Evolutionary conservation across 2,113 vertebrate species (phyloP).

Genomic region (Emydura subglobosa): DNA sequence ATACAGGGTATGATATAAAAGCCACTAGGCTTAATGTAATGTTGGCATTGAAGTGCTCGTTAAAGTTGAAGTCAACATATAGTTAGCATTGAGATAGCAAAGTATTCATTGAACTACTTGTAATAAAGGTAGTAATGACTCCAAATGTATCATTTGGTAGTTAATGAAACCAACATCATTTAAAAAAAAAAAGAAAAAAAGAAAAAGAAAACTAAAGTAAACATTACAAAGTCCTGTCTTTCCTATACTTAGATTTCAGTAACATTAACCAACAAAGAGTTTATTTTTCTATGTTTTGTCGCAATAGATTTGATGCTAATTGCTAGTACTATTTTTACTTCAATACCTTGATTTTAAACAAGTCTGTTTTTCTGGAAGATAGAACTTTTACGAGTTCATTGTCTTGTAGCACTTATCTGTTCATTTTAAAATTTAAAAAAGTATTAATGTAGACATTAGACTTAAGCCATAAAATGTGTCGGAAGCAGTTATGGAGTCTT

Average conservation of each 20-base stretch:
- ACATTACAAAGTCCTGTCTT: not conserved
- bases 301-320: not conserved
- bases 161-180: too few species aligned
- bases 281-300: not conserved
- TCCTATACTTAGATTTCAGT: too few species aligned
- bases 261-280: not conserved
- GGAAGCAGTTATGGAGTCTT: not conserved
- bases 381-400: fast-evolving
- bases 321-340: not conserved
- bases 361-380: fast-evolving
- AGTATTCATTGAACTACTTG: too few species aligned
- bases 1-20: not conserved
- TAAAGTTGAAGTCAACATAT: too few species aligned
- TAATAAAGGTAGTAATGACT: not conserved
- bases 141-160: too few species aligned
- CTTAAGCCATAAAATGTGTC: not conserved
- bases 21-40: not conserved
- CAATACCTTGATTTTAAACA: not conserved
- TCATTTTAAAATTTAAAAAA: not conserved
- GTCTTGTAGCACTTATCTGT: not conserved
- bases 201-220: not conserved
- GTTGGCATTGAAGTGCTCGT: too few species aligned
- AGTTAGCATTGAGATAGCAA: too few species aligned
- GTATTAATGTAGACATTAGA: not conserved
- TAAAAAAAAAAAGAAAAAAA: too few species aligned